phyloP scores from a whole-genome alignment of 2,113 vertebrate genomes.

The Sander lucioperca region DNA sequence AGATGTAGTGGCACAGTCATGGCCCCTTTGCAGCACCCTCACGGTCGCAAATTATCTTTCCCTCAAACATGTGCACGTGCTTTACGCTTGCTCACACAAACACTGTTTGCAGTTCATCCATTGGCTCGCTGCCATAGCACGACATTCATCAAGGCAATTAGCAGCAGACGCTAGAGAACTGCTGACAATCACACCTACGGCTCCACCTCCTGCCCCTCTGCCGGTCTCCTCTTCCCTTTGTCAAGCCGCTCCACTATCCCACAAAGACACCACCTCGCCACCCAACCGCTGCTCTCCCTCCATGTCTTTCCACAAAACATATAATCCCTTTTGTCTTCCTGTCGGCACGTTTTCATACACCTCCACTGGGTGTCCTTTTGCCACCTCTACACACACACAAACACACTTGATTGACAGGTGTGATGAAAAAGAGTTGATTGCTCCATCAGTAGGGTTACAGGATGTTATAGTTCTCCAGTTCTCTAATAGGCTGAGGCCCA shows the following conservation, averaged over 20 bases:
- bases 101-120: constrained; percentile 63
- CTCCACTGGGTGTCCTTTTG: constrained; percentile 37
- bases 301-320: constrained; percentile 24
- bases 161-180: constrained; percentile 63
- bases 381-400: constrained; percentile 2
- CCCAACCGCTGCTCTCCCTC: not conserved
- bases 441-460: constrained; percentile 42
- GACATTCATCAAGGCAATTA: constrained; percentile 81
- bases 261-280: not conserved
- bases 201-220: constrained; percentile 36
- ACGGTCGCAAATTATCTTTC: constrained; percentile 21
- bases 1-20: constrained; percentile 51
- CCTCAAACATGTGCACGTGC: not conserved
- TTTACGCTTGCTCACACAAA: constrained; percentile 26
- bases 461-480: constrained; percentile 32
- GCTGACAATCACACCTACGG: constrained; percentile 59
- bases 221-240: constrained; percentile 1
- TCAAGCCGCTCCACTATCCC: constrained; percentile 11
- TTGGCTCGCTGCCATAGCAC: constrained; percentile 77
- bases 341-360: constrained; percentile 50
- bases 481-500: constrained; percentile 25
- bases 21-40: constrained; percentile 37
- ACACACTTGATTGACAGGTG: constrained; percentile 54
- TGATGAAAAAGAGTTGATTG: constrained; percentile 63
- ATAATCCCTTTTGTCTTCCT: constrained; percentile 47